Percentiles rank a stretch among this genome's conserved stretches.
Conservation (phyloP, 2,888 invertebrate species). For the Callyntrura sp. region DNA sequence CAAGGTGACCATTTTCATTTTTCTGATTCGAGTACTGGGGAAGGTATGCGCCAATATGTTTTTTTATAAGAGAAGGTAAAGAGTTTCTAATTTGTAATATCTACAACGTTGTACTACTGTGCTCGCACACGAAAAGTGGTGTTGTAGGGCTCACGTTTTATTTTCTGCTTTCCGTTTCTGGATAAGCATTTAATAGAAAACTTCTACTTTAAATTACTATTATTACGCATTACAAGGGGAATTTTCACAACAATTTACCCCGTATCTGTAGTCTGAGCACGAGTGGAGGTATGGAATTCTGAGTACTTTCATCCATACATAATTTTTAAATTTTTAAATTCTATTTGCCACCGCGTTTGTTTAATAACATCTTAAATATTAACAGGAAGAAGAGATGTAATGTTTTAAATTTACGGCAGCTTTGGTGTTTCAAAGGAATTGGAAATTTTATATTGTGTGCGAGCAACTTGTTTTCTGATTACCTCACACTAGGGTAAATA, state of each 20-base stretch:
- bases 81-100: neutral
- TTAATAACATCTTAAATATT: neutral
- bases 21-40: no score
- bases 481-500: no score
- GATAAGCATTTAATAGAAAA: neutral
- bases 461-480: no score
- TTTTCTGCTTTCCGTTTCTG: neutral
- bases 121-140: no score
- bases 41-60: no score
- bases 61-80: neutral
- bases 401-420: no score
- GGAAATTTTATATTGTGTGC: no score
- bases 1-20: neutral
- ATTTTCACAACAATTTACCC: conserved; percentile 1
- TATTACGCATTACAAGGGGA: neutral
- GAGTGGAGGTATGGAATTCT: neutral
- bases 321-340: conserved; percentile 19
- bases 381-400: no score
- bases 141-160: neutral
- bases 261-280: conserved; percentile 46
- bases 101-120: neutral
- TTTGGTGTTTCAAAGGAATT: no score
- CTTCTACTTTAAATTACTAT: neutral
- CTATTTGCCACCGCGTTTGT: neutral
- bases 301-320: neutral